Percentiles rank a stretch among this genome's conserved stretches.
These are phyloP conservation scores for Falco punctatus DNA, from an alignment of 2,113 vertebrate genomes.

Conservation along the genomic window DNA sequence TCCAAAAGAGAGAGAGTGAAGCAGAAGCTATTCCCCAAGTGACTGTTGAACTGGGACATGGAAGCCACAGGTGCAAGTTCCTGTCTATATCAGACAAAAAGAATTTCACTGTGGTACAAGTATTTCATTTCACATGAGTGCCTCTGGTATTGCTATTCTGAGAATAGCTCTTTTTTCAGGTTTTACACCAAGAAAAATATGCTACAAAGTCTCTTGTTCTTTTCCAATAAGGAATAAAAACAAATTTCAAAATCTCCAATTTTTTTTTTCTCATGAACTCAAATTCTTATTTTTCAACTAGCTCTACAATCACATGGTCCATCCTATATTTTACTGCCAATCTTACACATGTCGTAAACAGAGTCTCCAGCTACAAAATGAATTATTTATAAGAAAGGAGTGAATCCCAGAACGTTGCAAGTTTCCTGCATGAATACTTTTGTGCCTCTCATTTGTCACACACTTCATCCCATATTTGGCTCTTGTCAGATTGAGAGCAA, in stretches of 20 bases:
- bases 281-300: constrained; percentile 6
- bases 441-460: constrained; percentile 60
- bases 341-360: constrained; percentile 52
- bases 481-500: constrained; percentile 52
- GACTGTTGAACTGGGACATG: neutral
- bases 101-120: neutral
- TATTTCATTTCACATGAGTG: constrained; percentile 54
- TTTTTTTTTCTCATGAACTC: neutral
- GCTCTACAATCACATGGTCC: neutral
- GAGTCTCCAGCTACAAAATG: constrained; percentile 52
- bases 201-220: neutral
- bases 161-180: neutral
- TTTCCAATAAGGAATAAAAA: neutral
- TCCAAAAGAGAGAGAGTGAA: neutral
- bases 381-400: constrained; percentile 65
- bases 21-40: constrained; percentile 10
- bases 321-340: constrained; percentile 44
- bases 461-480: constrained; percentile 55
- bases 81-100: constrained; percentile 31
- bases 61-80: constrained; percentile 53
- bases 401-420: constrained; percentile 47
- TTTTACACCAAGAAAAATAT: neutral
- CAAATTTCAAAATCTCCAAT: neutral
- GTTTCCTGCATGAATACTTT: constrained; percentile 69
- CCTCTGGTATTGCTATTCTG: constrained; percentile 20